Percentiles rank a stretch among this genome's conserved stretches.
Conservation (phyloP, 2,113 vertebrate genomes). For the Chaetorhynchus papuensis region DNA sequence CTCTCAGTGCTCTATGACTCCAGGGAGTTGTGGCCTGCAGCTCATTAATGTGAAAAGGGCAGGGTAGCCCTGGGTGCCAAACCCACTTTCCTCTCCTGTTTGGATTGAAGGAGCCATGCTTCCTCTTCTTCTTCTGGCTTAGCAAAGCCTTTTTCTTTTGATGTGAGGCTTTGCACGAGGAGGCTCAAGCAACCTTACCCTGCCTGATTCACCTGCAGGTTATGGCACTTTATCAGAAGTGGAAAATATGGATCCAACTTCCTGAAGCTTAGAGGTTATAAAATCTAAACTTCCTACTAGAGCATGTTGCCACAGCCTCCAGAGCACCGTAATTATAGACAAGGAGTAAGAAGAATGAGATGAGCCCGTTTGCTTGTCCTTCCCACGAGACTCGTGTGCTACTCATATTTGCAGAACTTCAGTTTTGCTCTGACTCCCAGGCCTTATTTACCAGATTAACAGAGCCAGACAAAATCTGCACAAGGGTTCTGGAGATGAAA, state of each 20-base stretch:
- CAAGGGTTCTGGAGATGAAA: neutral
- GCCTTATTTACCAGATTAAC: neutral
- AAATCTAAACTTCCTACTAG: neutral
- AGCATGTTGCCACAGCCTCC: neutral
- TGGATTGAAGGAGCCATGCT: neutral
- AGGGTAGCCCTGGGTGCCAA: neutral
- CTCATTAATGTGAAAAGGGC: neutral
- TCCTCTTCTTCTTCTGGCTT: neutral
- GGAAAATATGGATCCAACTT: neutral
- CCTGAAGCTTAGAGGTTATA: neutral
- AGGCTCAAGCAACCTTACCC: neutral
- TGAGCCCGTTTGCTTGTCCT: neutral
- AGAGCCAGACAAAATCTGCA: neutral
- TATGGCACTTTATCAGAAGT: neutral
- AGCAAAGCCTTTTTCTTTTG: neutral
- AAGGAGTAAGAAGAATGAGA: neutral
- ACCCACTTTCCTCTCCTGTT: neutral
- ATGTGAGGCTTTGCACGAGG: fast-evolving
- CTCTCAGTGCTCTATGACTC: fast-evolving
- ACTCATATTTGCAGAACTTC: neutral
- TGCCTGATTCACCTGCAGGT: neutral
- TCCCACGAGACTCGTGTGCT: neutral
- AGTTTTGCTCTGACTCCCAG: neutral
- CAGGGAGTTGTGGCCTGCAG: neutral
- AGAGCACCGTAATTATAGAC: neutral